Base-by-base conservation (phyloP, 2,797 vertebrate genomes). In the Hybognathus amarus region DNA sequence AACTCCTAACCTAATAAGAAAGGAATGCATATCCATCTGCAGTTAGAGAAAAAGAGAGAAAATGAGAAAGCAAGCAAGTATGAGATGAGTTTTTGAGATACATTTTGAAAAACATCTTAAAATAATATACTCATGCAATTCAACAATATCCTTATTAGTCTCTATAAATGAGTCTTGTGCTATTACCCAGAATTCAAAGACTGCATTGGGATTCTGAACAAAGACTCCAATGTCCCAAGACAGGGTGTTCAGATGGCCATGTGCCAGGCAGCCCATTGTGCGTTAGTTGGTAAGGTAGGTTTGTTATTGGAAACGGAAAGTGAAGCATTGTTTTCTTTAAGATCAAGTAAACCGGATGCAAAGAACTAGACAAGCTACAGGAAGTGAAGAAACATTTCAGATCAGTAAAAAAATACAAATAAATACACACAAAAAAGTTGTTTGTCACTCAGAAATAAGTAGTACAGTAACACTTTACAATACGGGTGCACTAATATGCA, bases 11-110 rank as follows among this genome's bases (percentile, higher is more conserved):
- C 79, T 87, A 83, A 85, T 73, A 76, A 68, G 75, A 79, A 86
- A 74, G 87, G 86, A 89, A 87, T 88, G 89, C 68, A 78, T 42
- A 59, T 87, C 80, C 77, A 87, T 86, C 22, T 87, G 67, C 52
- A 74, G 36, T 63, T 11, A 63, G 66, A 69, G 52, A 40, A 70
- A 59, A 17, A 81, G 54, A 15, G 30, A 64, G 36, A 36, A 67
- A 40, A n/a, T 7, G 75, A 61, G 40, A 40, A 70, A 24, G 78
- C 17, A 20, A 84, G 33, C 42, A 61, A 85, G 47, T 18, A 33
- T 15, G 36, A 89, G 84, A 87, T 42, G n/a, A 61, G 36, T 42
- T 69, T 40, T 42, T 18, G 47, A 79, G 77, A 54, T 68, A 18
- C 5, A 6, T 27, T 61, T 78, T 66, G 42, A 33, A 63, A 47